Base-by-base conservation (phyloP, 2,888 invertebrate genomes). In the Empis livida region DNA sequence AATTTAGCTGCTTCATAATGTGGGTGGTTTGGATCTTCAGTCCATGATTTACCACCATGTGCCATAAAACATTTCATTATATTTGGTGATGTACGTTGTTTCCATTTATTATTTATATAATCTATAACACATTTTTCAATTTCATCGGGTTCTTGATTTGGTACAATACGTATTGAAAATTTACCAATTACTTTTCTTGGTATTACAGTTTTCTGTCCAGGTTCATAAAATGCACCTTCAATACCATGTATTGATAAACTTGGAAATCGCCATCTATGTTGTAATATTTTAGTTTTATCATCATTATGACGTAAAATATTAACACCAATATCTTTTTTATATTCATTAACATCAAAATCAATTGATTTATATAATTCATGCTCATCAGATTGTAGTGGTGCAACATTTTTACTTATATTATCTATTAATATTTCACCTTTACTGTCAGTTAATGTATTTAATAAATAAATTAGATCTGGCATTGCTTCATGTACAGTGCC, bases 141-240 rank as follows among this genome's bases (percentile, higher is more conserved):
- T 57, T 84, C 79, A 5, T 79, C 79, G 0, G 94, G 93, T 45
- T 79, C 77, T 75, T 95, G 94, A 65, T 96, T 75, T 1, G 97
- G 97, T n/a, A 99, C 97, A 56, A 94, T 80, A 46, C 99, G 80
- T 55, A 99, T 84, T 0, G 96, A 96, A 72, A 99, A 99, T 70
- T 99, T 99, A 17, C 96, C 97, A 59, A 81, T 84, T 1, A 97
- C 95, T 70, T 91, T 89, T 42, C 83, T 78, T 0, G 92, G 92
- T 59, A 93, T 96, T 0, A 97, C 95, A 46, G 97, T 97, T 67
- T 97, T 97, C 16, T 85, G 83, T 13, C 97, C 97, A 1, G 87
- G 77, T 54, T 90, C 95, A 65, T 84, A 84, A 62, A 95, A 95
- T 8, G 96, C 96, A 30, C 82, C 67, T 73, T 97, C 93, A 60